These are phyloP conservation scores for Lysandra bellargus DNA, from an alignment of 2,888 invertebrate species.

Conservation along the genomic window DNA sequence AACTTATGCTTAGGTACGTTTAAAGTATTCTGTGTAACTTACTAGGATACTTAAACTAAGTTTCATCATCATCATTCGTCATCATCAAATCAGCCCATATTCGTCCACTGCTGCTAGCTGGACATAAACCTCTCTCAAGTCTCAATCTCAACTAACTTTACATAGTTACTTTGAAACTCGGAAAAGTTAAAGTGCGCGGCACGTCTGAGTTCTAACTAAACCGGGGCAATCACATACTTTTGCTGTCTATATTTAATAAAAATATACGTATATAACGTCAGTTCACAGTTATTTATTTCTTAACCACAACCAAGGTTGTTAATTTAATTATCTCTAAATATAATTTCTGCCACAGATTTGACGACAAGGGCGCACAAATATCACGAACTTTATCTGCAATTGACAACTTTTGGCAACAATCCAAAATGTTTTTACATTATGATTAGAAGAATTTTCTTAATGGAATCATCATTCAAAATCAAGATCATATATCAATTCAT, in stretches of 20 bases:
- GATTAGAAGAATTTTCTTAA: slow-evolving; percentile 6
- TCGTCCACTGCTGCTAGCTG: no score
- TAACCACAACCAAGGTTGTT: background rate
- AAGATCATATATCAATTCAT: slow-evolving; percentile 10
- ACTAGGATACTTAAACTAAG: no score
- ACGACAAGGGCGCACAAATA: slow-evolving; percentile 3
- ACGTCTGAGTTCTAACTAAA: background rate
- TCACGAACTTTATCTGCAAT: background rate
- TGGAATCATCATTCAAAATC: background rate
- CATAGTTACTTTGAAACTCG: no score
- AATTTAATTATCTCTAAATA: background rate
- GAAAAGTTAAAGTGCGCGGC: background rate
- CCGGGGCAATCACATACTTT: background rate
- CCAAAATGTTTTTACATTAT: slow-evolving; percentile 15
- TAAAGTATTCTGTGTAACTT: no score
- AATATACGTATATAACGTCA: background rate
- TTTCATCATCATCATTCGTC: no score
- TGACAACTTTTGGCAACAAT: slow-evolving; percentile 1
- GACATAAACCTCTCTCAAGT: no score
- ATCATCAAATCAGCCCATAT: no score
- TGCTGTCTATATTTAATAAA: background rate
- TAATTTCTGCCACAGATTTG: slow-evolving; percentile 5
- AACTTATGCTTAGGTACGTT: no score
- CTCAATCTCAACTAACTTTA: no score
- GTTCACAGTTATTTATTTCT: slow-evolving; percentile 4